Conservation (phyloP, 2,888 invertebrate genomes). For the Idaea straminata region DNA sequence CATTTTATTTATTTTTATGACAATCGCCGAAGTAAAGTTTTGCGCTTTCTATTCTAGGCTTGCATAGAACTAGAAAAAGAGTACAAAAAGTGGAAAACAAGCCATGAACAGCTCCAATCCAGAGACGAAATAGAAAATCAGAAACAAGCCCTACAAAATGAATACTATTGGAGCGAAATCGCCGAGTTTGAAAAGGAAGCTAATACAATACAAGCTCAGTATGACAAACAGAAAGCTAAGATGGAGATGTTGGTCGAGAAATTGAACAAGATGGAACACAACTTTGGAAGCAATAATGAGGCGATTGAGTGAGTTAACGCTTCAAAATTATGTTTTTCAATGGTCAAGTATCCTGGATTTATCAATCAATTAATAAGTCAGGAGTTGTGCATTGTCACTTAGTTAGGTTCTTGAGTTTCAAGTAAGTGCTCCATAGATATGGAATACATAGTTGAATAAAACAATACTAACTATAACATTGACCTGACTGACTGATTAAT, state of each 20-base stretch:
- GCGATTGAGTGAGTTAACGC: constrained; percentile 64
- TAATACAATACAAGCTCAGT: constrained; percentile 58
- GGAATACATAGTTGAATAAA: no score
- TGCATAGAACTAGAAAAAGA: constrained; percentile 65
- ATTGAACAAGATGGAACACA: constrained; percentile 54
- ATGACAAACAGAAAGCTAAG: constrained; percentile 65
- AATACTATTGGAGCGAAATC: constrained; percentile 78
- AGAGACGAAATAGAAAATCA: constrained; percentile 74
- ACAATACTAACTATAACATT: no score
- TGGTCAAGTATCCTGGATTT: no score
- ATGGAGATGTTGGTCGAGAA: constrained; percentile 59
- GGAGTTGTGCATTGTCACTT: no score
- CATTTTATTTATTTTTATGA: no score
- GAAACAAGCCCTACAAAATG: constrained; percentile 73
- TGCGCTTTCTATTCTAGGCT: constrained; percentile 46
- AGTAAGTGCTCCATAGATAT: no score
- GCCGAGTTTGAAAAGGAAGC: constrained; percentile 56
- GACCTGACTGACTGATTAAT: no score
- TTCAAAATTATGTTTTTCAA: no score
- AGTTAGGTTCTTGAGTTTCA: no score
- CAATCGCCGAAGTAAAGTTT: no score
- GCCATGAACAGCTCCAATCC: constrained; percentile 77
- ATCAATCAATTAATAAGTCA: no score
- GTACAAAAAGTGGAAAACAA: constrained; percentile 75
- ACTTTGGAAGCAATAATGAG: constrained; percentile 53